Percentiles rank a stretch among this genome's conserved stretches.
These are phyloP conservation scores for Catharus minimus DNA, from an alignment of 2,113 vertebrate species.

Conservation along the genomic window DNA sequence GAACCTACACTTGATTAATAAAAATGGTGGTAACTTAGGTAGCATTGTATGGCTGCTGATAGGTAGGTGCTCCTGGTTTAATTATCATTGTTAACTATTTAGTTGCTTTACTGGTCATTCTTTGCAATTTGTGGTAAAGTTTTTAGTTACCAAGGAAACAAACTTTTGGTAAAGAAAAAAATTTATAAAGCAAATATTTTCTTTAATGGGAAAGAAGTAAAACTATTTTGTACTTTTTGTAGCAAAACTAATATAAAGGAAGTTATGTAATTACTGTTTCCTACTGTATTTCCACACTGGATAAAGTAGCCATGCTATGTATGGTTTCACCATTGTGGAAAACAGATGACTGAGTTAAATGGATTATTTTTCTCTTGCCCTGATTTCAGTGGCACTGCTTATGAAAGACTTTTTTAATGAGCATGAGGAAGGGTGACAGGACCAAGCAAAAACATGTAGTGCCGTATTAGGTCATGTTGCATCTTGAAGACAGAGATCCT, in stretches of 20 bases:
- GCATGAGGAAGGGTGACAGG: neutral
- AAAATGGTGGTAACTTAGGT: neutral
- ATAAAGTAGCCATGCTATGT: neutral
- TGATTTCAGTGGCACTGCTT: neutral
- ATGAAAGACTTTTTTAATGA: neutral
- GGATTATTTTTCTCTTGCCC: neutral
- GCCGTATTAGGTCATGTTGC: constrained; percentile 18
- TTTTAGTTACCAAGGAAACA: neutral
- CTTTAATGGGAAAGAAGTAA: neutral
- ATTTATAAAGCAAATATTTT: neutral
- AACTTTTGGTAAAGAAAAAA: neutral
- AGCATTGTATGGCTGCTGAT: neutral
- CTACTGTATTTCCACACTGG: neutral
- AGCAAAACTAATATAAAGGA: neutral
- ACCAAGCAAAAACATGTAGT: neutral
- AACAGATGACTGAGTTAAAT: neutral
- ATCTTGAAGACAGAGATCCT: constrained; percentile 28
- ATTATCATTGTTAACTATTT: neutral
- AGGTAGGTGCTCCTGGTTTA: neutral
- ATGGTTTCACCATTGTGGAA: neutral
- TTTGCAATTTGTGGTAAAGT: neutral
- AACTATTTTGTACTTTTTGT: neutral
- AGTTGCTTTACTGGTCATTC: neutral
- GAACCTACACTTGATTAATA: neutral
- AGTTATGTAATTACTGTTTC: neutral